Conservation (phyloP, 2,113 vertebrate genomes). For the Delphinapterus leucas region DNA sequence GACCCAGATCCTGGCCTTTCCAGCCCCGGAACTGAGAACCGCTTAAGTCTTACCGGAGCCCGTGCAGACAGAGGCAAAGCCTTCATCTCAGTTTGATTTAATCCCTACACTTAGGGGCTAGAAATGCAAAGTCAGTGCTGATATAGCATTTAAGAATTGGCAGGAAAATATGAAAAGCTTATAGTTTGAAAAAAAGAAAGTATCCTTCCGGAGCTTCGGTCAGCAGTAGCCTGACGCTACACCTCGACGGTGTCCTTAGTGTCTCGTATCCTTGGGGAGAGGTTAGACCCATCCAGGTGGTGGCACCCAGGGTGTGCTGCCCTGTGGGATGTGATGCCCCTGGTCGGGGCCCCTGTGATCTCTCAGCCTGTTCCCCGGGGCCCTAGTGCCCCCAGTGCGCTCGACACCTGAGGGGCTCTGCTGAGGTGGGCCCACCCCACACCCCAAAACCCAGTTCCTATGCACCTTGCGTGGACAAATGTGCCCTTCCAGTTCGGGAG, state of each 20-base stretch:
- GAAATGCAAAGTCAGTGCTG: background rate
- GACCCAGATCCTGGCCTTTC: background rate
- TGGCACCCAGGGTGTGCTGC: background rate
- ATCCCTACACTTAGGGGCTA: background rate
- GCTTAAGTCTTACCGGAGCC: background rate
- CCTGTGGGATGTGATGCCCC: background rate
- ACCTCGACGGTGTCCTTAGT: fast-evolving
- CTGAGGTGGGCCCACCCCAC: no score
- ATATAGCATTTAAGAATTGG: background rate
- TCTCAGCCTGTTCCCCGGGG: no score
- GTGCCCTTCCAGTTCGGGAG: no score
- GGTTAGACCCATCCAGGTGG: background rate
- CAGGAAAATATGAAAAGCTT: background rate
- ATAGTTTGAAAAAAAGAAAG: background rate
- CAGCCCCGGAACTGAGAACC: background rate
- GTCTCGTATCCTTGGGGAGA: no score
- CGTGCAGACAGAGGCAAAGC: background rate
- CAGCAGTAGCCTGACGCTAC: background rate
- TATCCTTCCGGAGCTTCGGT: background rate
- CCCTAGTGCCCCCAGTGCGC: no score
- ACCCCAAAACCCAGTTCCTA: no score
- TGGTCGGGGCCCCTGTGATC: no score
- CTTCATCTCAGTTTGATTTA: background rate
- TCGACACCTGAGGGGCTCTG: no score
- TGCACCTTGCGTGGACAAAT: no score